Conservation (phyloP, 2,113 vertebrate species). For the Pao palembangensis region DNA sequence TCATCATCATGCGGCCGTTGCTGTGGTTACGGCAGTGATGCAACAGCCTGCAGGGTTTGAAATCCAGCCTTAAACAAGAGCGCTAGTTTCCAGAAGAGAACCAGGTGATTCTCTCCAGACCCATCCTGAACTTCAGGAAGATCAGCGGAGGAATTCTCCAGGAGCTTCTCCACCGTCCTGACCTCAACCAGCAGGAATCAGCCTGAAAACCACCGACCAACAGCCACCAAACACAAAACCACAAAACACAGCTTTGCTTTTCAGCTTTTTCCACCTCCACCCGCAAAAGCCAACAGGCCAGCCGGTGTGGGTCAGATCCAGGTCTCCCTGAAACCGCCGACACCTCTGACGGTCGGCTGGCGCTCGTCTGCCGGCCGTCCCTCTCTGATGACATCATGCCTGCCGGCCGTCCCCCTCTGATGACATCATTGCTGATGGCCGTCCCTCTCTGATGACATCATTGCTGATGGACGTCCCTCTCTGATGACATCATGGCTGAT, state of each 20-base stretch:
- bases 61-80: no score
- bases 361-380: not conserved
- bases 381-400: conserved; percentile 2
- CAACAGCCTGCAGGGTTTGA: not conserved
- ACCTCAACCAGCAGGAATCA: not conserved
- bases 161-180: not conserved
- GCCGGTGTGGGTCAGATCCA: conserved; percentile 10
- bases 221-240: no score
- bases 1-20: not conserved
- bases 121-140: no score
- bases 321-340: not conserved
- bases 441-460: conserved; percentile 4
- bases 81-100: no score
- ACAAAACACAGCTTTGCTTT: conserved; percentile 20
- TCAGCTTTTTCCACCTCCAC: not conserved
- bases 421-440: not conserved
- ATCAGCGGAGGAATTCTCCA: not conserved
- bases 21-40: conserved; percentile 4
- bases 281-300: conserved; percentile 24
- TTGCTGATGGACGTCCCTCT: not conserved
- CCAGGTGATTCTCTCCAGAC: no score
- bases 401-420: no score
- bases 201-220: not conserved
- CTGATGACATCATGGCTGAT: conserved; percentile 2
- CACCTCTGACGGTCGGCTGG: not conserved